Evolutionary conservation across 2,888 invertebrate species (phyloP).

Genomic region (Drosophila antonietae): DNA sequence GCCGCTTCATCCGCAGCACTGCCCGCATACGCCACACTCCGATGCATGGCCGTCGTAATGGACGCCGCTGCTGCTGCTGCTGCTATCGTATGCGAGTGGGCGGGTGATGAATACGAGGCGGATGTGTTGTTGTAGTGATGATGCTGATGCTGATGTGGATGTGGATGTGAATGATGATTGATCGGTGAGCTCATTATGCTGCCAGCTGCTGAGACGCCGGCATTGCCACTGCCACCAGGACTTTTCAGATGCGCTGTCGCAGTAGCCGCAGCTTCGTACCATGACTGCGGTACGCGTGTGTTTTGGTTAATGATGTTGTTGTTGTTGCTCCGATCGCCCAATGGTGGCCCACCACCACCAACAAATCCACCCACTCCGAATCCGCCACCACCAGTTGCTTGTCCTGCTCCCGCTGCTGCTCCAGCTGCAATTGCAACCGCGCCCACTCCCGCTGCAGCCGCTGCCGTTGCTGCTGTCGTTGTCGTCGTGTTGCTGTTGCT

Average conservation of each 20-base stretch:
- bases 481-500: slow-evolving; percentile 36
- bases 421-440: slow-evolving; percentile 36
- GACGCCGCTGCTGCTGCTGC: slow-evolving; percentile 57
- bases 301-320: slow-evolving; percentile 78
- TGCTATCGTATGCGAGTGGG: slow-evolving; percentile 66
- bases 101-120: slow-evolving; percentile 80
- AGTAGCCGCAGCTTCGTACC: slow-evolving; percentile 84
- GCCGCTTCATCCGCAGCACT: slow-evolving; percentile 73
- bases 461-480: slow-evolving; percentile 42
- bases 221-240: slow-evolving; percentile 84
- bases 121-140: slow-evolving; percentile 66
- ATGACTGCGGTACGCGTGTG: slow-evolving; percentile 83
- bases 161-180: slow-evolving; percentile 60
- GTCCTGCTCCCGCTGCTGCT: slow-evolving; percentile 27
- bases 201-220: slow-evolving; percentile 80
- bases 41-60: slow-evolving; percentile 72
- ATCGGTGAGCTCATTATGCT: slow-evolving; percentile 75
- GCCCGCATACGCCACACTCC: slow-evolving; percentile 82
- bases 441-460: slow-evolving; percentile 50
- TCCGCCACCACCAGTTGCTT: slow-evolving; percentile 28
- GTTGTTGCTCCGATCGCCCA: slow-evolving; percentile 81
- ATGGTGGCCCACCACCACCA: slow-evolving; percentile 66
- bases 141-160: slow-evolving; percentile 51
- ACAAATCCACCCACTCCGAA: slow-evolving; percentile 10
- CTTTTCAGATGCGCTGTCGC: slow-evolving; percentile 82